Conservation (phyloP, 2,113 vertebrate species). For the Pterophyllum scalare region DNA sequence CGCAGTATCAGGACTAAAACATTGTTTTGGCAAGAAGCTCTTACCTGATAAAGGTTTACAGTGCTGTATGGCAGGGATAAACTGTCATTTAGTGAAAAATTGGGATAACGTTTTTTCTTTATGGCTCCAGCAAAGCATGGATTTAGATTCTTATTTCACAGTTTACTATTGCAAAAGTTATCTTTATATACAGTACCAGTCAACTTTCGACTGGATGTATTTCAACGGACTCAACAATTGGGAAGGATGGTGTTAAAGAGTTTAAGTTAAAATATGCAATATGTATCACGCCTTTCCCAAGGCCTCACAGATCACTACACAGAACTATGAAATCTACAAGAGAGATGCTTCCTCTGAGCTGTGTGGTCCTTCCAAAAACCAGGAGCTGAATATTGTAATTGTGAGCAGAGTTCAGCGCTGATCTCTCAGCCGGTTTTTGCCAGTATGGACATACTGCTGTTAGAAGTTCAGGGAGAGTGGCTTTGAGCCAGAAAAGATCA, state of each 20-base stretch:
- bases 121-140: background rate
- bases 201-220: background rate
- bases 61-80: background rate
- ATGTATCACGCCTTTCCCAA: background rate
- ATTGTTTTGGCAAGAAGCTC: background rate
- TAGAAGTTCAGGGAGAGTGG: background rate
- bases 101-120: background rate
- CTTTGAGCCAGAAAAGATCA: background rate
- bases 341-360: slow-evolving; percentile 29
- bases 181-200: background rate
- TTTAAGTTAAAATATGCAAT: background rate
- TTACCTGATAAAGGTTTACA: slow-evolving; percentile 6
- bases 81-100: background rate
- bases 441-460: slow-evolving; percentile 12
- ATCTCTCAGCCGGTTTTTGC: background rate
- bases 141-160: background rate
- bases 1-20: slow-evolving; percentile 9
- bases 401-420: slow-evolving; percentile 6
- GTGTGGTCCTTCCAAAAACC: slow-evolving; percentile 58
- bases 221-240: background rate
- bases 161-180: background rate
- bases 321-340: background rate
- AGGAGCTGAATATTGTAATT: slow-evolving; percentile 21
- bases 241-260: background rate
- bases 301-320: slow-evolving; percentile 34